Base-by-base conservation (phyloP, 2,888 invertebrate genomes). In the Cryptosula pallasiana region DNA sequence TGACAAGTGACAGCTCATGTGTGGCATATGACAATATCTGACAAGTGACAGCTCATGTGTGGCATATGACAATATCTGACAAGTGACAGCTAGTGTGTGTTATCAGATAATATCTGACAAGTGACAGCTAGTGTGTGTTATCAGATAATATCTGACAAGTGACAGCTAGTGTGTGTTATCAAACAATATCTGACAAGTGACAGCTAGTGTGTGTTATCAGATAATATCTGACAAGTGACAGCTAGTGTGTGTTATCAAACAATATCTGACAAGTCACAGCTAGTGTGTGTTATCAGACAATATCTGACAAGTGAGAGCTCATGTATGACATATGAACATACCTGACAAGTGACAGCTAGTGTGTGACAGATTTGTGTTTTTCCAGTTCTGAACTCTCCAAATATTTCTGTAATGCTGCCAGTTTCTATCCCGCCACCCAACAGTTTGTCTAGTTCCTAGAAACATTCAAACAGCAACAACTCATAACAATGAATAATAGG, bases 281-380 rank as follows among this genome's bases (percentile, higher is more conserved):
- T n/a, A n/a, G n/a, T n/a, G n/a, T n/a, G n/a, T n/a, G n/a, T n/a
- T n/a, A n/a, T n/a, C 20, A 13, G 45, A 45, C 45, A 45, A 45
- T 45, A 45, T 45, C 20, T 57, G 57, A 25, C 57, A 57, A 16
- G 57, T 57, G 20, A 23, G 13, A 57, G 57, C 25, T 25, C 3
- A 5, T 57, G 25, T n/a, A 57, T 57, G 25, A 9, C 20, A 57
- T 5, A 45, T 45, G 45, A 45, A 0, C 23, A 58, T 87, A 91
- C 91, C 88, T 98, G 98, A 83, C 98, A 98, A 72, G 97, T 96
- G 0, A 99, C 98, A 72, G 98, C 97, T 72, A 99, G 86, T 0
- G 95, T 96, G 82, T 98, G 98, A 81, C 97, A 98, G 1, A 99
- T 80, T 81, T 99, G 98, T 1, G 97, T 95, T 86, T 99, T 99